phyloP scores from a whole-genome alignment of 1,140 invertebrate genomes.

The Drosophila carrolli region DNA sequence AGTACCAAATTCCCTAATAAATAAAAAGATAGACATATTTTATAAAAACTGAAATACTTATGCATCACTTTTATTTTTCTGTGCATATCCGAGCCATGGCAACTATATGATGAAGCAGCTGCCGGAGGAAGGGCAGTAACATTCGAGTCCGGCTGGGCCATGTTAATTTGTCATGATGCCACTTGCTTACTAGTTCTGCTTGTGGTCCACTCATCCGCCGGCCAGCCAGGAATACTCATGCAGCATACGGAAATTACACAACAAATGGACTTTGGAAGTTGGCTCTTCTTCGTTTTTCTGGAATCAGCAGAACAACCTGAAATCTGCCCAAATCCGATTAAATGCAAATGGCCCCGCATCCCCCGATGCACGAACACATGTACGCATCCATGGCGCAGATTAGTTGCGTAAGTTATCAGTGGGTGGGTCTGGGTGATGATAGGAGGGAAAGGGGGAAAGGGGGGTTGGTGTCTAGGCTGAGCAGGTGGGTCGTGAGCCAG shows the following conservation, averaged over 20 bases:
- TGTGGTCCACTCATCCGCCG: conserved; percentile 49
- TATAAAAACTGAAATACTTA: no score
- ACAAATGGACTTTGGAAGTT: conserved; percentile 65
- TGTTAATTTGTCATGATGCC: conserved; percentile 81
- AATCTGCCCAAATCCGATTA: conserved; percentile 80
- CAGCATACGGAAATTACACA: conserved; percentile 62
- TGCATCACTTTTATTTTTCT: background rate
- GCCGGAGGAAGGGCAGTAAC: conserved; percentile 14
- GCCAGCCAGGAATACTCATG: conserved; percentile 21
- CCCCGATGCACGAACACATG: conserved; percentile 14
- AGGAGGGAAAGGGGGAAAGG: conserved; percentile 5
- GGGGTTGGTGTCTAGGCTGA: conserved; percentile 1
- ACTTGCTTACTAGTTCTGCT: conserved; percentile 53
- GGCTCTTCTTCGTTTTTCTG: conserved; percentile 33
- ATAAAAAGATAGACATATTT: no score
- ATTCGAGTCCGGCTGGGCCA: conserved; percentile 52
- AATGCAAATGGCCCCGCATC: conserved; percentile 67
- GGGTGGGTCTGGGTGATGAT: background rate
- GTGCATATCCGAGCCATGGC: conserved; percentile 1
- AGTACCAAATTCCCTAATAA: no score
- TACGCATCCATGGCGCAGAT: conserved; percentile 49
- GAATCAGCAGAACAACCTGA: conserved; percentile 67
- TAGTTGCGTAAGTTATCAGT: conserved; percentile 79
- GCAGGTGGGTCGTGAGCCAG: conserved; percentile 8
- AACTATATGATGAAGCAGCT: conserved; percentile 20